Percentiles rank a stretch among this genome's conserved stretches.
phyloP scores from a whole-genome alignment of 1,140 invertebrate species.

The Drosophila punjabiensis region DNA sequence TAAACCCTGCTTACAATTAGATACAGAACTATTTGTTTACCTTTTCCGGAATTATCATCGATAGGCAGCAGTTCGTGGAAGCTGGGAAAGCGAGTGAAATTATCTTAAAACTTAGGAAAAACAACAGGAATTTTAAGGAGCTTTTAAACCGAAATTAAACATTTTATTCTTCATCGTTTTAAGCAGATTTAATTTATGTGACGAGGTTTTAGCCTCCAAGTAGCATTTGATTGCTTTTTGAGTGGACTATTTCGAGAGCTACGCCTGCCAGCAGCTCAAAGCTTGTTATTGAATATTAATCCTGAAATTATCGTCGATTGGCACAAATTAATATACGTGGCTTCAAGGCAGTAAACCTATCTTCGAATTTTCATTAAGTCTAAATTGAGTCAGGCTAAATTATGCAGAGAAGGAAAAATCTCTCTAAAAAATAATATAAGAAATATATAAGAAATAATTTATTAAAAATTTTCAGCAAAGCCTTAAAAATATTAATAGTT shows the following conservation, averaged over 20 bases:
- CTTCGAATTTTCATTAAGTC: slow-evolving; percentile 17
- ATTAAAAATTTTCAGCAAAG: too few relatives aligned
- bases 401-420: background rate
- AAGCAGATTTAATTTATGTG: background rate
- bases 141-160: too few relatives aligned
- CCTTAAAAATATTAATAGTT: too few relatives aligned
- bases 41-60: slow-evolving; percentile 9
- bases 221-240: background rate
- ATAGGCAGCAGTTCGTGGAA: background rate
- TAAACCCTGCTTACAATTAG: slow-evolving; percentile 8
- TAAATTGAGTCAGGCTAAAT: slow-evolving; percentile 9
- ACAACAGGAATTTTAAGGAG: background rate
- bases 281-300: slow-evolving; percentile 9
- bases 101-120: slow-evolving; percentile 5
- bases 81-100: background rate
- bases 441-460: too few relatives aligned
- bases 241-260: background rate
- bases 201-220: background rate
- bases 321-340: slow-evolving; percentile 9
- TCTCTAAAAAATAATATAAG: too few relatives aligned
- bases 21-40: slow-evolving; percentile 20
- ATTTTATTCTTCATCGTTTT: background rate
- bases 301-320: slow-evolving; percentile 7
- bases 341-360: background rate
- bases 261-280: background rate